Percentiles rank a stretch among this genome's conserved stretches.
Evolutionary conservation across 2,888 invertebrate genomes (phyloP).

Genomic region (Stenodera caucasica): DNA sequence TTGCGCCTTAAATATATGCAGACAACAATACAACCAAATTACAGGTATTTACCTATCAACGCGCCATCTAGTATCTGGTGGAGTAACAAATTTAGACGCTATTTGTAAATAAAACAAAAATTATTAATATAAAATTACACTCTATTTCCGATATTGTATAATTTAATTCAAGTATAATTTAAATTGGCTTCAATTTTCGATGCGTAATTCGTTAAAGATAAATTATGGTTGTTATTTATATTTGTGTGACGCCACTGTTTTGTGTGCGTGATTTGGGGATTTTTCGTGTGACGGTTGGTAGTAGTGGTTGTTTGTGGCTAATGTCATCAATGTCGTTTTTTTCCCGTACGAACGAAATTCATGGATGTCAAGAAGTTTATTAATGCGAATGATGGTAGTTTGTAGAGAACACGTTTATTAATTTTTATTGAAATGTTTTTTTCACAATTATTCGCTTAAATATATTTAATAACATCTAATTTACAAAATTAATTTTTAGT

Average conservation of each 20-base stretch:
- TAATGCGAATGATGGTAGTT: background rate
- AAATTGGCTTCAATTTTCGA: too few species aligned
- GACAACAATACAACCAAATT: too few species aligned
- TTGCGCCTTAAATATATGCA: too few species aligned
- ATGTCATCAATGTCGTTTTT: background rate
- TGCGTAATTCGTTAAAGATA: too few species aligned
- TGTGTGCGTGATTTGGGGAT: background rate
- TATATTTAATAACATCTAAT: background rate
- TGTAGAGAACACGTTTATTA: conserved; percentile 3
- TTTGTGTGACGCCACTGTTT: background rate
- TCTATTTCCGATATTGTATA: too few species aligned
- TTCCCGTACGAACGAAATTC: background rate
- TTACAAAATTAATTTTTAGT: background rate
- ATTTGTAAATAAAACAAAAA: too few species aligned
- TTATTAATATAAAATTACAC: too few species aligned
- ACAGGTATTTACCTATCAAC: too few species aligned
- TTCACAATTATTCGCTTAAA: background rate
- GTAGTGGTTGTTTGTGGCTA: background rate
- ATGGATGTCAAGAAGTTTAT: background rate
- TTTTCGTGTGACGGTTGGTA: background rate
- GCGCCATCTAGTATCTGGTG: too few species aligned
- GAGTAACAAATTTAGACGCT: too few species aligned
- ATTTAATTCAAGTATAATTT: too few species aligned
- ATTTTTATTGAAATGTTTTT: background rate
- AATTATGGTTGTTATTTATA: too few species aligned